Evolutionary conservation across 1,140 invertebrate genomes (phyloP), one percentile per base, ranked within the genome.

Genomic region (Lepidurus packardi): DNA sequence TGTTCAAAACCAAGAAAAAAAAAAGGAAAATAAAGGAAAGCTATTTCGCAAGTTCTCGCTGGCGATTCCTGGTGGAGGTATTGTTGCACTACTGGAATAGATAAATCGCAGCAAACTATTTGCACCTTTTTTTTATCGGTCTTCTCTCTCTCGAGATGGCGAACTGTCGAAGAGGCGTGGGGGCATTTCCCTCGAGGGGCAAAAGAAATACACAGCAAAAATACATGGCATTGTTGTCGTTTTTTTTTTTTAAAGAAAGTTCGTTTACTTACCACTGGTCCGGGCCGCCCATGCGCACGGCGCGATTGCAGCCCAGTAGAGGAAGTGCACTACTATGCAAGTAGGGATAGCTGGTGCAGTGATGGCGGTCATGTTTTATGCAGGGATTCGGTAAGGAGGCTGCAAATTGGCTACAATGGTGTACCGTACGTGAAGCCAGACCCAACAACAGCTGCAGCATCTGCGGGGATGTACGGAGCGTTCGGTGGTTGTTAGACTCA

Each of bases 361-460:
- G 53, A 21, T 65, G 53, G 53, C 53, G 53, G 53, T 65, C 53
- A 65, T 65, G 53, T 65, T 65, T 65, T 65, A 65, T 65, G 53
- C 53, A 65, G 53, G 7, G 16, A 65, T n/a, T 65, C 53, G 53
- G 21, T 21, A 65, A 65, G 13, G 53, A 65, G 16, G 53, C 21
- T 65, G 53, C 53, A 65, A 65, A 65, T 13, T 65, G 53, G 21
- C 16, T 65, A 21, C 53, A 65, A 65, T 65, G 53, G 21, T 65
- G 2, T 34, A 34, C 53, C 0, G 53, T 65, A n/a, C 53, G 53
- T 7, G 21, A 65, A 65, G 53, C 53, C 53, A 34, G 53, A 65
- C 16, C 53, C 53, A 7, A 65, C 53, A 65, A 65, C 53, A 7
- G 53, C 53, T 65, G 53, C 53, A 65, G 53, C 53, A 65, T 65